Base-by-base conservation (phyloP, 2,113 vertebrate genomes). In the Boleophthalmus pectinirostris region DNA sequence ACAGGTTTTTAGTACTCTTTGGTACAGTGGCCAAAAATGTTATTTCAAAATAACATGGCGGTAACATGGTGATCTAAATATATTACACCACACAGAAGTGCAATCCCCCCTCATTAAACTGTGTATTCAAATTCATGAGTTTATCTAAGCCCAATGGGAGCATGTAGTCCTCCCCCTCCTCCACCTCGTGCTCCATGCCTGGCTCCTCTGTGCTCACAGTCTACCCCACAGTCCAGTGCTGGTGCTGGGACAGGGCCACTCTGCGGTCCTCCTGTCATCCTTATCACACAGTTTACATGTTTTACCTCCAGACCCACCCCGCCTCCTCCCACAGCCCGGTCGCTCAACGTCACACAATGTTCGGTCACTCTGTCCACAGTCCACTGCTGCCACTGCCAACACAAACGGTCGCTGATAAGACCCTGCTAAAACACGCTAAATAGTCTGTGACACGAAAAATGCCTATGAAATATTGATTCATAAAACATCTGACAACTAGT, bases 361-460 rank as follows among this genome's bases (percentile, higher is more conserved):
- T 73, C 86, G 86, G 90, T 90, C 90, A 90, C 77, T 18, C 77
- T 84, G 88, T 88, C 79, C 88, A 78, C 66, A 68, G 46, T 63
- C 58, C 7, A 7, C 57, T 2, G 57, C 23, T 2, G 6, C 21
- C 24, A 29, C 25, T 18, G 29, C 25, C 58, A 63, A 35, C 25
- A 63, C 25, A 35, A 63, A 63, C 25, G 58, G 16, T 13, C 5
- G 13, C 58, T 20, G 58, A 63, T 63, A 63, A 63, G 58, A 63
- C 12, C 13, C 58, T 16, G 10, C 54, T 11, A n/a, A 5, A 11
- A 56, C 54, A 23, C 0, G 54, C 21, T 51, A 18, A 51, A 51
- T 18, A 18, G 16, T 20, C 56, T 58, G 23, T 13, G 21, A 20
- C 58, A 35, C 25, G 4, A 18, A 18, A 14, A 18, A 63, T 10